These are phyloP conservation scores for Ursus arctos DNA, from an alignment of 2,113 vertebrate genomes.

Conservation along the genomic window DNA sequence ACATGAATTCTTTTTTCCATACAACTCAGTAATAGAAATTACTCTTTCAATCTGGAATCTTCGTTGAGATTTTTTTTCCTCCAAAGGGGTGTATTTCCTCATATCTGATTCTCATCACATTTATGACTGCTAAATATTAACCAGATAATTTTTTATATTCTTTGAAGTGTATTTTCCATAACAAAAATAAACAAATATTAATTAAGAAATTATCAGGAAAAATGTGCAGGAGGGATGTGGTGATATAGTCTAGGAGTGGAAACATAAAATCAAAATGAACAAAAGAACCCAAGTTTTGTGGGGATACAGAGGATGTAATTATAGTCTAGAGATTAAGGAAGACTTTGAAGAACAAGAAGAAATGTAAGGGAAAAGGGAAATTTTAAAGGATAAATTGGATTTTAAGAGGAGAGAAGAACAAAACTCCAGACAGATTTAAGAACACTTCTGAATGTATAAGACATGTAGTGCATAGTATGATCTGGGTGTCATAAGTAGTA, in stretches of 20 bases:
- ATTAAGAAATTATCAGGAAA: neutral
- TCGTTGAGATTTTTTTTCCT: neutral
- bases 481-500: neutral
- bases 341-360: neutral
- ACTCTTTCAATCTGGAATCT: neutral
- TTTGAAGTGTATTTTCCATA: neutral
- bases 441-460: neutral
- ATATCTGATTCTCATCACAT: neutral
- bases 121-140: neutral
- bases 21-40: neutral
- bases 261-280: neutral
- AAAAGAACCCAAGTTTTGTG: neutral
- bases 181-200: neutral
- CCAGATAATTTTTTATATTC: neutral
- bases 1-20: neutral
- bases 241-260: neutral
- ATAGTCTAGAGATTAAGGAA: neutral
- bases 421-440: neutral
- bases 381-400: neutral
- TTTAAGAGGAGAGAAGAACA: neutral
- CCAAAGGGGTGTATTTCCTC: neutral
- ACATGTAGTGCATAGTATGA: fast-evolving
- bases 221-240: neutral
- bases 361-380: neutral
- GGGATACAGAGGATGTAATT: neutral